These are phyloP conservation scores for Pheosia gnoma DNA, from an alignment of 2,888 invertebrate species.

Conservation along the genomic window DNA sequence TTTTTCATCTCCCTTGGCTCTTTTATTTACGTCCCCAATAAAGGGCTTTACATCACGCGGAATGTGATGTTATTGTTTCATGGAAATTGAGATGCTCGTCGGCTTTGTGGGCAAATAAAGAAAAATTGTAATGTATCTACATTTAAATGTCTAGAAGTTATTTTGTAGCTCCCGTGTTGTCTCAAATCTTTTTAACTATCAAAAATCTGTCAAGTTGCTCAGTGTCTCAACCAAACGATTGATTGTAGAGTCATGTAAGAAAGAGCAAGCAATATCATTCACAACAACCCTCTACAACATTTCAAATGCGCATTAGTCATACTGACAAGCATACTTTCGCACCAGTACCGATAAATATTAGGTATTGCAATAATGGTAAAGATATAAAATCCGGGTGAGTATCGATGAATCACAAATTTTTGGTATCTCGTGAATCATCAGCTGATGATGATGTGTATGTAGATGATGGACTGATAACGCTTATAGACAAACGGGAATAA, in stretches of 20 bases:
- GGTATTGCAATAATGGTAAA: background rate
- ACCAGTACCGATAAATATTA: no score
- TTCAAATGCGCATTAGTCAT: no score
- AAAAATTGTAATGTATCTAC: no score
- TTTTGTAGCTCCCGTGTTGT: no score
- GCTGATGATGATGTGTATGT: conserved; percentile 27
- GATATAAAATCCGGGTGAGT: conserved; percentile 23
- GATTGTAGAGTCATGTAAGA: no score
- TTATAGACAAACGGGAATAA: conserved; percentile 2
- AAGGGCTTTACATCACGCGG: conserved; percentile 66
- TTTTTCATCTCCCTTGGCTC: conserved; percentile 45
- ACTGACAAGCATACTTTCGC: no score
- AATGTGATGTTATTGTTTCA: conserved; percentile 70
- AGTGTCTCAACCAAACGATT: no score
- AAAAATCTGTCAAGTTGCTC: no score
- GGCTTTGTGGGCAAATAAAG: conserved; percentile 37
- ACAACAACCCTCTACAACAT: no score
- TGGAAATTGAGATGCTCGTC: conserved; percentile 68
- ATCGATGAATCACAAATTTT: conserved; percentile 30
- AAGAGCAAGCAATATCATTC: no score
- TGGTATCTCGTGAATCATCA: conserved; percentile 30
- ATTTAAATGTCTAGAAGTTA: no score
- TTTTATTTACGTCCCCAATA: conserved; percentile 75
- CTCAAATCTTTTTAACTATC: no score
- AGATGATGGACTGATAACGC: conserved; percentile 27